Conservation (phyloP, 2,797 vertebrate genomes). For the Benthosema pterotum region DNA sequence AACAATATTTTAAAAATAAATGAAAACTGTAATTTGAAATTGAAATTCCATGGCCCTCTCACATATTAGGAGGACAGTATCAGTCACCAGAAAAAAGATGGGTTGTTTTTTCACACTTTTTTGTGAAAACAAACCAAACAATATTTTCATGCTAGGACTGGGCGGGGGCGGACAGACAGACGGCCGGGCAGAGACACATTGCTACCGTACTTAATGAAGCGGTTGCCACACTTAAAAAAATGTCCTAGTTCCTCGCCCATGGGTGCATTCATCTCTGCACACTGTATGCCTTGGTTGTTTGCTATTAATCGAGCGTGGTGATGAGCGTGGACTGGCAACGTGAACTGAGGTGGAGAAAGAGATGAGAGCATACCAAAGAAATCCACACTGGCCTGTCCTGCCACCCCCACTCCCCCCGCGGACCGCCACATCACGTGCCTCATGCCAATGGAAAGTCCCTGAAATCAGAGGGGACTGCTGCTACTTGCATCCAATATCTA, state of each 20-base stretch:
- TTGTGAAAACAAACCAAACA: too few species aligned
- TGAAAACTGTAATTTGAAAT: too few species aligned
- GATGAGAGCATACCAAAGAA: conserved; percentile 68
- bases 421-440: conserved; percentile 49
- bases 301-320: conserved; percentile 34
- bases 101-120: too few species aligned
- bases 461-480: conserved; percentile 67
- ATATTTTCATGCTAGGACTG: too few species aligned
- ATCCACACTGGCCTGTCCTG: conserved; percentile 64
- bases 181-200: too few species aligned
- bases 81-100: too few species aligned
- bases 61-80: too few species aligned
- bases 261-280: background rate
- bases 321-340: conserved; percentile 19
- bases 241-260: background rate
- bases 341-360: conserved; percentile 35
- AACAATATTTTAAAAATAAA: too few species aligned
- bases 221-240: too few species aligned
- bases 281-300: background rate
- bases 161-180: too few species aligned
- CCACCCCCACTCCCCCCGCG: conserved; percentile 43
- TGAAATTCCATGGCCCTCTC: too few species aligned
- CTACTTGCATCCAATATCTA: conserved; percentile 26
- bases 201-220: too few species aligned
- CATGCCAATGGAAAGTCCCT: conserved; percentile 77